Percentiles rank a stretch among this genome's conserved stretches.
These are phyloP conservation scores for Strigops habroptila DNA, from an alignment of 2,113 vertebrate species.

Conservation along the genomic window DNA sequence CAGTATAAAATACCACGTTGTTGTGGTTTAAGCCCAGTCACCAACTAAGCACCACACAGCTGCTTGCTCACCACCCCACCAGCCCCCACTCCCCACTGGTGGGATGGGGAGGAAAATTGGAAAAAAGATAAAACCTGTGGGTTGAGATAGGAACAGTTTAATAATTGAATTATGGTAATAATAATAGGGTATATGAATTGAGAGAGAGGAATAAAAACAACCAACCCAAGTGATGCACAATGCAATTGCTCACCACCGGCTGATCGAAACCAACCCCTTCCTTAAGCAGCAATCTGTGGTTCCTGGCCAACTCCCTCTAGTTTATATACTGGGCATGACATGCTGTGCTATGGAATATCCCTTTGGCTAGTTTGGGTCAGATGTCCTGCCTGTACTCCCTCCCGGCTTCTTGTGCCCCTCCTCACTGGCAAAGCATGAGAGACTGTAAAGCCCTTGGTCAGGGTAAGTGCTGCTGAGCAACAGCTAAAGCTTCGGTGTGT, in stretches of 20 bases:
- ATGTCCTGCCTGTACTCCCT: neutral
- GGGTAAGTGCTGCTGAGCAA: neutral
- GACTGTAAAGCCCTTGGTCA: neutral
- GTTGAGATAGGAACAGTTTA: neutral
- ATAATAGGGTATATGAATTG: no score
- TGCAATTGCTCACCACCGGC: neutral
- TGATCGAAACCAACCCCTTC: no score
- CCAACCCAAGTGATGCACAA: neutral
- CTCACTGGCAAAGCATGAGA: neutral
- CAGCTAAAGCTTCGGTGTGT: neutral
- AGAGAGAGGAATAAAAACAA: neutral
- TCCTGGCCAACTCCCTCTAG: neutral
- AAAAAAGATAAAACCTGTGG: neutral
- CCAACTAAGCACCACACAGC: neutral
- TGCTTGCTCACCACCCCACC: neutral
- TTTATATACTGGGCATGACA: neutral
- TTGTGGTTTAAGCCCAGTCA: neutral
- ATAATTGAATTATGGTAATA: neutral
- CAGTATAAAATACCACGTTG: accelerated
- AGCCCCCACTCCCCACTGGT: neutral
- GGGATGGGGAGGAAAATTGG: neutral
- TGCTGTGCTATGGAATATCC: neutral
- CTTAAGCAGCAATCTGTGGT: no score
- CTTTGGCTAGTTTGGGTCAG: neutral
- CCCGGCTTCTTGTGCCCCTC: neutral